These are phyloP conservation scores for Isaurus tuberculatus DNA, from an alignment of 92 coral and sea anemone species.

Conservation along the genomic window DNA sequence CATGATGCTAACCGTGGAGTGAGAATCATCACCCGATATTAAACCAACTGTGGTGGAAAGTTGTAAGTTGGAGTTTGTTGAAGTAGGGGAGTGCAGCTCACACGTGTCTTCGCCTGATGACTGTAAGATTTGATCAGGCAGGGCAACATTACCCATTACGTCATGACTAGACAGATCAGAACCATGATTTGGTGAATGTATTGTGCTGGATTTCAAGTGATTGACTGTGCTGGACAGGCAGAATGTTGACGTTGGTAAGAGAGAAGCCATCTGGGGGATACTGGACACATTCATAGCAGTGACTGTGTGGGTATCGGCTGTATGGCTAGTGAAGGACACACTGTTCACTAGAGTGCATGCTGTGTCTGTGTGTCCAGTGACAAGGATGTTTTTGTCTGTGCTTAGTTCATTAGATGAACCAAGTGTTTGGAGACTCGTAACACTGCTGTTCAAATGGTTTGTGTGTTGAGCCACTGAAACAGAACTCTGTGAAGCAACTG, in stretches of 20 bases:
- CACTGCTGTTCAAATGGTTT: conserved; percentile 8
- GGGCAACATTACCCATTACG: conserved; percentile 82
- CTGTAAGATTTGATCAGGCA: conserved; percentile 94
- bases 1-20: not conserved
- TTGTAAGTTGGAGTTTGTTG: conserved; percentile 48
- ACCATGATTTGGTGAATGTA: conserved; percentile 36
- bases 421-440: not conserved
- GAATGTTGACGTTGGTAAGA: conserved; percentile 24
- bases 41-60: conserved; percentile 50
- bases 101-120: conserved; percentile 82
- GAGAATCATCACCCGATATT: conserved; percentile 18
- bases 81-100: conserved; percentile 58
- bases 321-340: not conserved
- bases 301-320: not conserved
- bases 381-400: not conserved
- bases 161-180: conserved; percentile 61
- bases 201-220: conserved; percentile 31
- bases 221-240: conserved; percentile 24
- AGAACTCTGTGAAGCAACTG: conserved; percentile 53
- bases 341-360: not conserved
- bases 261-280: conserved; percentile 14
- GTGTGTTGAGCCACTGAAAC: not conserved
- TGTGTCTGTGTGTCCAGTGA: conserved; percentile 25
- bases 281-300: not conserved
- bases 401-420: conserved; percentile 16